These are phyloP conservation scores for Emys orbicularis DNA, from an alignment of 2,797 vertebrate genomes.

Conservation along the genomic window DNA sequence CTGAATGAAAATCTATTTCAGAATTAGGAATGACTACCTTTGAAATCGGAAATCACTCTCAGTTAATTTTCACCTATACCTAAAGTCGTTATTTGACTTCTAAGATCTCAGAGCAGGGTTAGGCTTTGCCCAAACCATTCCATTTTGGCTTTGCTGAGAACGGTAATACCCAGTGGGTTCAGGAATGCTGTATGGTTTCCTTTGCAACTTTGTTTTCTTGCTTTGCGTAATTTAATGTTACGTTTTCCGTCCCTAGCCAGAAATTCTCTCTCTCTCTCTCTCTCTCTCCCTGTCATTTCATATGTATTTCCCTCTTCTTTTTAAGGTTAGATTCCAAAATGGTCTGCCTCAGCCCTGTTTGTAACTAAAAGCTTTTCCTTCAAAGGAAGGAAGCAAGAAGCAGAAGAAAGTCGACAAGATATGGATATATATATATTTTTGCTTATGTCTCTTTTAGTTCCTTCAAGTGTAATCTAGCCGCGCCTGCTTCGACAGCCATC, in stretches of 20 bases:
- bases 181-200: not conserved
- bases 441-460: constrained; percentile 44
- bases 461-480: constrained; percentile 33
- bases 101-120: constrained; percentile 25
- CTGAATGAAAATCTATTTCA: constrained; percentile 66
- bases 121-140: constrained; percentile 69
- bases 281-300: not conserved
- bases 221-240: constrained; percentile 53
- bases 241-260: not conserved
- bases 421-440: not conserved
- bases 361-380: constrained; percentile 21
- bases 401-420: constrained; percentile 24
- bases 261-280: not conserved
- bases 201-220: constrained; percentile 23
- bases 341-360: constrained; percentile 9
- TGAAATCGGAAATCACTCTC: constrained; percentile 61
- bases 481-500: constrained; percentile 43
- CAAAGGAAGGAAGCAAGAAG: constrained; percentile 25
- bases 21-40: constrained; percentile 65
- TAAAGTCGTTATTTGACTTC: constrained; percentile 75
- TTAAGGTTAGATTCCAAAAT: constrained; percentile 26
- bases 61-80: constrained; percentile 59
- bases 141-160: constrained; percentile 68
- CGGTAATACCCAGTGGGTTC: not conserved
- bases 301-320: not conserved